These are phyloP conservation scores for Ridgeia piscesae DNA, from an alignment of 1,140 invertebrate genomes.

Conservation along the genomic window DNA sequence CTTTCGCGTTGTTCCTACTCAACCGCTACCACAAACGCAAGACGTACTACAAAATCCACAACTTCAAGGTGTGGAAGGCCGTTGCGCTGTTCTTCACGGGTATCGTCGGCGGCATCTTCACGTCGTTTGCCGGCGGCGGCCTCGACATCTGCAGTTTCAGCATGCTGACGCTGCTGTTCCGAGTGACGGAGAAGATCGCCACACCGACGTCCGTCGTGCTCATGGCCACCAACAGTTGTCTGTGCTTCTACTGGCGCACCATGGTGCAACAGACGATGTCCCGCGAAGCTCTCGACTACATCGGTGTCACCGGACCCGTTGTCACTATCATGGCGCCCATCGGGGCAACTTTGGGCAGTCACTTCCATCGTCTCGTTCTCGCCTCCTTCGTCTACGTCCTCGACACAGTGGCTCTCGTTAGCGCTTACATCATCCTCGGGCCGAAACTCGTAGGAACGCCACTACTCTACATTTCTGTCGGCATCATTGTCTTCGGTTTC, in stretches of 20 bases:
- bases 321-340: constrained; percentile 42
- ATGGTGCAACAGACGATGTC: constrained; percentile 45
- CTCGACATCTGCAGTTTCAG: constrained; percentile 47
- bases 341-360: constrained; percentile 47
- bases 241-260: constrained; percentile 48
- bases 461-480: constrained; percentile 13
- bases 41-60: constrained; percentile 36
- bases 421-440: constrained; percentile 33
- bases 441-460: background rate
- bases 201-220: constrained; percentile 48
- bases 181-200: constrained; percentile 47
- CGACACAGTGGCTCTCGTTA: constrained; percentile 42
- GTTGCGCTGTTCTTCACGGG: constrained; percentile 39
- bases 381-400: constrained; percentile 45
- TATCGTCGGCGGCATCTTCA: constrained; percentile 45
- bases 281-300: constrained; percentile 44
- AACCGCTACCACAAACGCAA: constrained; percentile 40
- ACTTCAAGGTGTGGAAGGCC: constrained; percentile 38
- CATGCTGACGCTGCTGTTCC: constrained; percentile 45
- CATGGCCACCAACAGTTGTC: constrained; percentile 42
- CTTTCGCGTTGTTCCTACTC: constrained; percentile 40
- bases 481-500: constrained; percentile 17
- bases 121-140: constrained; percentile 43
- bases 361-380: constrained; percentile 50
- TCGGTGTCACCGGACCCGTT: constrained; percentile 43